phyloP scores from a whole-genome alignment of 2,797 vertebrate species.

The Dermochelys coriacea region DNA sequence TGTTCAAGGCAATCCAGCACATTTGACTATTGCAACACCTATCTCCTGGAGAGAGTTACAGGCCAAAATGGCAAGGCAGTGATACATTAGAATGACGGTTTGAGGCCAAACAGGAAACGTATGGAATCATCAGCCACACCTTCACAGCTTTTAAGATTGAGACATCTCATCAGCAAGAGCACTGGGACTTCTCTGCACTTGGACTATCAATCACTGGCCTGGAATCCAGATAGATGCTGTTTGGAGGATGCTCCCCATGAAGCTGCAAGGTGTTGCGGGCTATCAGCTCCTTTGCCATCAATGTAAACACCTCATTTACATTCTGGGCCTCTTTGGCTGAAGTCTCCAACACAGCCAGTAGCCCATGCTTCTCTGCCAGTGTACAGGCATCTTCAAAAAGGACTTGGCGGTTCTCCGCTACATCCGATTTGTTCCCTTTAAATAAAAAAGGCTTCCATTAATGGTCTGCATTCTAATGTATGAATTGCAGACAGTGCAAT shows the following conservation, averaged over 20 bases:
- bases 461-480: no score
- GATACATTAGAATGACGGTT: background rate
- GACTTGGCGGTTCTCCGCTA: constrained; percentile 87
- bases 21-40: background rate
- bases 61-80: constrained; percentile 19
- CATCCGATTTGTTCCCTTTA: constrained; percentile 94
- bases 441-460: background rate
- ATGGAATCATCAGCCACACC: background rate
- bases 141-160: background rate
- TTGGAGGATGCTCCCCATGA: constrained; percentile 65
- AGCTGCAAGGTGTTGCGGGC: constrained; percentile 88
- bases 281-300: constrained; percentile 94
- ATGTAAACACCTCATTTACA: constrained; percentile 90
- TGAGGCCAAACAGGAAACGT: background rate
- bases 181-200: constrained; percentile 76
- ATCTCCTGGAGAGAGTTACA: constrained; percentile 23
- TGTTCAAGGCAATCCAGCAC: background rate
- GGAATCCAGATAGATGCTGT: constrained; percentile 82
- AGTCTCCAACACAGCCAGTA: constrained; percentile 93
- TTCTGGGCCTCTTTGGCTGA: constrained; percentile 96
- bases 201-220: constrained; percentile 78
- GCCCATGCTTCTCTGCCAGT: constrained; percentile 87
- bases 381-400: constrained; percentile 94
- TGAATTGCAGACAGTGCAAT: background rate
- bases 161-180: constrained; percentile 83